phyloP scores from a whole-genome alignment of 2,113 vertebrate species.

The Lasiurus cinereus region DNA sequence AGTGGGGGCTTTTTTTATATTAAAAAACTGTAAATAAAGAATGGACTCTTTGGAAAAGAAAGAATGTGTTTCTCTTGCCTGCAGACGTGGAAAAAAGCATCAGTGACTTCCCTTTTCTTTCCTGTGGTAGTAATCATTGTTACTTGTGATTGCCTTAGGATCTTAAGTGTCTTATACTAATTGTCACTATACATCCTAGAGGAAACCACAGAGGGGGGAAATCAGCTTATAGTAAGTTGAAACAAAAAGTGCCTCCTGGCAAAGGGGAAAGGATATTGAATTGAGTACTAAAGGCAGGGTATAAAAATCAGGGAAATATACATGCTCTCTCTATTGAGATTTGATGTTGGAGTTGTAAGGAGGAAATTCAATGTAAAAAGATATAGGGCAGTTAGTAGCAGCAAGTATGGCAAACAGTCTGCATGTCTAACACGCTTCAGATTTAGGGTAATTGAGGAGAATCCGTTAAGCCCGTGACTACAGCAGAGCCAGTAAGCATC shows the following conservation, averaged over 20 bases:
- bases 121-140: slow-evolving; percentile 36
- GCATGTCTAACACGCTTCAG: neutral
- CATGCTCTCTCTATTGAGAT: neutral
- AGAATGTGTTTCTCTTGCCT: slow-evolving; percentile 68
- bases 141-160: slow-evolving; percentile 55
- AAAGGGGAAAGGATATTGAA: slow-evolving; percentile 59
- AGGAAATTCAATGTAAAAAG: slow-evolving; percentile 36
- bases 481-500: neutral
- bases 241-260: slow-evolving; percentile 64
- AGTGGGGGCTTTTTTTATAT: neutral
- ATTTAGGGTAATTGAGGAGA: neutral
- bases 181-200: slow-evolving; percentile 49
- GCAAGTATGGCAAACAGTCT: neutral
- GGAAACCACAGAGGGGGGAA: slow-evolving; percentile 39
- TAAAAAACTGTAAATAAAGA: slow-evolving; percentile 59
- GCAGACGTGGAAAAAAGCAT: neutral
- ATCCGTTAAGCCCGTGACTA: neutral
- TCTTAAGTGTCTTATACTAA: slow-evolving; percentile 72
- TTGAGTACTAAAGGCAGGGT: slow-evolving; percentile 36
- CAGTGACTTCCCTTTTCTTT: neutral
- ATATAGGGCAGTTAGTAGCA: neutral
- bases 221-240: slow-evolving; percentile 54
- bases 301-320: slow-evolving; percentile 15
- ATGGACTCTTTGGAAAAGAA: slow-evolving; percentile 37
- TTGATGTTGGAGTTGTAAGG: slow-evolving; percentile 9